Evolutionary conservation across 2,113 vertebrate species (phyloP).

Genomic region (Parotia lawesii): DNA sequence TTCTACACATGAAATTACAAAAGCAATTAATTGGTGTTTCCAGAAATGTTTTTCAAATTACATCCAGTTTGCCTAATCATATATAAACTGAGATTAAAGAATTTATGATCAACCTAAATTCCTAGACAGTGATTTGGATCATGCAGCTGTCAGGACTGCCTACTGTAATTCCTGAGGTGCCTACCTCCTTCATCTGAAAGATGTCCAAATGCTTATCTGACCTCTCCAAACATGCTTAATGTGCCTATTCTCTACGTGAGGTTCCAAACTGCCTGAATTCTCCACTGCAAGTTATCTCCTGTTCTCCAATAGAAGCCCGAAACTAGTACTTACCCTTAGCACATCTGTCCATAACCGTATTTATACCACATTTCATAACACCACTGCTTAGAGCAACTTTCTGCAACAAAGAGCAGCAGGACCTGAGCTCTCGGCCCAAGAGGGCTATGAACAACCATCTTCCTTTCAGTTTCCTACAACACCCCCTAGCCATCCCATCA

Average conservation of each 20-base stretch:
- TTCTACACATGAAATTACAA: not conserved
- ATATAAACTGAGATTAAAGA: not conserved
- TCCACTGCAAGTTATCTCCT: not conserved
- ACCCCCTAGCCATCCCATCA: not conserved
- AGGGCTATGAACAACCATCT: not conserved
- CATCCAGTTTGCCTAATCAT: not conserved
- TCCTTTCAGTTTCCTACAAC: not conserved
- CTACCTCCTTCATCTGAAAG: not conserved
- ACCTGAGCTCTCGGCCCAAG: not conserved
- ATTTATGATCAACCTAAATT: not conserved
- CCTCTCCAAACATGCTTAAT: not conserved
- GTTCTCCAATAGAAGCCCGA: not conserved
- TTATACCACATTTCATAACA: not conserved
- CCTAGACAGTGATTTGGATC: not conserved
- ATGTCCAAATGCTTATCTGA: not conserved
- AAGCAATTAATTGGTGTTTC: not conserved
- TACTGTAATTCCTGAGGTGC: not conserved
- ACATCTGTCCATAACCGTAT: not conserved
- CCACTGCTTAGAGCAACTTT: not conserved
- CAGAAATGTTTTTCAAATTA: not conserved
- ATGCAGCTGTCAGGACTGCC: not conserved
- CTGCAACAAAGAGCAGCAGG: not conserved
- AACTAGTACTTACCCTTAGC: not conserved
- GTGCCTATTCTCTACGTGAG: not conserved
- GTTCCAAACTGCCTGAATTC: not conserved